Percentiles rank a stretch among this genome's conserved stretches.
Conservation (phyloP, 2,797 vertebrate species). For the Ambastaia sidthimunki region DNA sequence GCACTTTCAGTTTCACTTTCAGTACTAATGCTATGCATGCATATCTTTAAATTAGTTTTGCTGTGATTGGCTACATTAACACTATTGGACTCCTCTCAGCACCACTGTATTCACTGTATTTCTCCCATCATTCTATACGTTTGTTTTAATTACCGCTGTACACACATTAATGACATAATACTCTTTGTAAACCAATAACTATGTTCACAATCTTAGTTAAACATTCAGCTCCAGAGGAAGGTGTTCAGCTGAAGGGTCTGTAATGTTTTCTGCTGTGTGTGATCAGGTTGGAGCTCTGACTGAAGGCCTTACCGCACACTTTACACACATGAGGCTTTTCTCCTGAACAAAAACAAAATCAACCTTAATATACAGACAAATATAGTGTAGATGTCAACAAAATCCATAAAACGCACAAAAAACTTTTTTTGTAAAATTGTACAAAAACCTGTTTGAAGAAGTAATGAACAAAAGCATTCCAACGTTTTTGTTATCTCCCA, state of each 20-base stretch:
- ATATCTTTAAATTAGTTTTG: no score
- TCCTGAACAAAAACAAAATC: constrained; percentile 64
- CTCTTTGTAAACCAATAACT: constrained; percentile 22
- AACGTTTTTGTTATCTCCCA: no score
- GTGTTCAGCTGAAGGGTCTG: constrained; percentile 72
- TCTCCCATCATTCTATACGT: not conserved
- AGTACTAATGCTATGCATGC: no score
- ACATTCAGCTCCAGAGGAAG: not conserved
- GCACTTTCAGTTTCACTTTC: no score
- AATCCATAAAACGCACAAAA: not conserved
- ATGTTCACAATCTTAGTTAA: constrained; percentile 12
- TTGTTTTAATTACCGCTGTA: no score
- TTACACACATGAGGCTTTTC: constrained; percentile 83
- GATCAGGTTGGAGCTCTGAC: constrained; percentile 87
- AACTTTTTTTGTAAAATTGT: no score
- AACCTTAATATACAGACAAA: not conserved
- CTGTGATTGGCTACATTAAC: not conserved
- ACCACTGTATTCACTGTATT: not conserved
- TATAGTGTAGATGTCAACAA: no score
- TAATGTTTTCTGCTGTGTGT: constrained; percentile 83
- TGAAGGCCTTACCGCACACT: constrained; percentile 83
- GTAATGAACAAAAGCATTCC: no score
- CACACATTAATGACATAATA: constrained; percentile 10
- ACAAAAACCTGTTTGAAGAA: no score
- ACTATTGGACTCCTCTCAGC: constrained; percentile 3